Percentiles rank a stretch among this genome's conserved stretches.
Evolutionary conservation across 2,888 invertebrate species (phyloP).

Genomic region (Melieria picta): DNA sequence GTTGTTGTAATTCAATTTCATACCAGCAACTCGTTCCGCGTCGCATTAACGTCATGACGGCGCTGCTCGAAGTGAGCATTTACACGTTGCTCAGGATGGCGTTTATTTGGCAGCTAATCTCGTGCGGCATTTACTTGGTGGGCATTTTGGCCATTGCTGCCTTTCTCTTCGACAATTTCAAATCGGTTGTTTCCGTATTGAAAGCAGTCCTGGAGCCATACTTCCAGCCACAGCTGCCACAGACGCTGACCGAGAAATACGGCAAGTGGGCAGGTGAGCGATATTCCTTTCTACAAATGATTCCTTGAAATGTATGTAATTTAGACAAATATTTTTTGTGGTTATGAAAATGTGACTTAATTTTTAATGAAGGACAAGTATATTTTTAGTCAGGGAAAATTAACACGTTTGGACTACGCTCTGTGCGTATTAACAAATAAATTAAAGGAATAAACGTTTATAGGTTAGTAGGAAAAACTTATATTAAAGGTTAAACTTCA

Average conservation of each 20-base stretch:
- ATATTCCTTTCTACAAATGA: not conserved
- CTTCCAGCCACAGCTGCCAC: slow-evolving; percentile 73
- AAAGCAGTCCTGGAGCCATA: slow-evolving; percentile 74
- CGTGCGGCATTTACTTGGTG: slow-evolving; percentile 53
- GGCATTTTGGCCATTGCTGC: slow-evolving; percentile 52
- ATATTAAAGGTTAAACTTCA: no score
- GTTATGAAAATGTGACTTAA: no score
- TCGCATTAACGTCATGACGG: not conserved
- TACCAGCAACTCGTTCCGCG: no score
- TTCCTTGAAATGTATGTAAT: no score
- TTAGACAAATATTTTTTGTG: no score
- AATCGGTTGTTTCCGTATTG: slow-evolving; percentile 71
- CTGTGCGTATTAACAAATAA: no score
- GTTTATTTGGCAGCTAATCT: slow-evolving; percentile 54
- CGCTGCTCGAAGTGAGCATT: slow-evolving; percentile 48
- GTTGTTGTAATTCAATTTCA: no score
- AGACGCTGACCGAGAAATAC: slow-evolving; percentile 73
- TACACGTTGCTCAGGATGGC: slow-evolving; percentile 54
- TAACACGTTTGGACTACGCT: no score
- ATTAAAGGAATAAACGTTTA: no score
- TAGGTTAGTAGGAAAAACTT: no score
- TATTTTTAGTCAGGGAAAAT: no score
- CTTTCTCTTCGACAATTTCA: slow-evolving; percentile 69
- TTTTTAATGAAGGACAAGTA: no score
- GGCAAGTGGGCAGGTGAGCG: slow-evolving; percentile 89